Evolutionary conservation across 1,140 invertebrate genomes (phyloP), one percentile per base, ranked within the genome.

Genomic region (Drosophila ficusphila): DNA sequence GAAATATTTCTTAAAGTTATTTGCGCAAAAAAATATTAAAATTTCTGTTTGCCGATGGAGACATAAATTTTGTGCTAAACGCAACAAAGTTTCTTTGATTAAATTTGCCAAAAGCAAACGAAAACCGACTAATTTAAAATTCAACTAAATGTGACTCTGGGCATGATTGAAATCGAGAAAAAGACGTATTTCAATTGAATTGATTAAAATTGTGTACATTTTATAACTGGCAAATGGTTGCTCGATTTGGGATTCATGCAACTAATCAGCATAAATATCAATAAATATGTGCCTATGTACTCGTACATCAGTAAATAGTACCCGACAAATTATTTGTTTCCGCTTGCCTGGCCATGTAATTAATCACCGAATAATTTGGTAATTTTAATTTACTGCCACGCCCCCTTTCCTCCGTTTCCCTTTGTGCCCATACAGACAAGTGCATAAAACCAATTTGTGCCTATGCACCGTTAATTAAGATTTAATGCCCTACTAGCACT

Each of bases 281-380:
- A 51, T 76, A 65, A 48, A 46, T 56, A 36, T 56, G 23, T 29
- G 14, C 33, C 52, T 42, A 21, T 31, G 44, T 68, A 56, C 52
- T 18, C 25, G 44, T 68, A 56, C 52, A 64, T 36, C 38, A 18
- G 52, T 65, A 69, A 65, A 77, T 74, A 69, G 61, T 62, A 42
- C 41, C 69, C 52, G 65, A 46, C 67, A 76, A 83, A 83, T 65
- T 81, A 74, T 79, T 69, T 69, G 54, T 14, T 33, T 29, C 65
- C 38, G 52, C 9, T 21, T 41, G 19, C 29, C 38, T 29, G 54
- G 51, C 57, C 54, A 65, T 48, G 77, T 73, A 86, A 86, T 86
- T 86, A 88, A 86, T 86, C 82, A 86, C 69, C 69, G 64, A 82
- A 88, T 86, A 77, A 82, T 78, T 86, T 86, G 77, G 64, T 82